Evolutionary conservation across 1,140 invertebrate genomes (phyloP), one percentile per base, ranked within the genome.

Genomic region (Cotesia typhae): DNA sequence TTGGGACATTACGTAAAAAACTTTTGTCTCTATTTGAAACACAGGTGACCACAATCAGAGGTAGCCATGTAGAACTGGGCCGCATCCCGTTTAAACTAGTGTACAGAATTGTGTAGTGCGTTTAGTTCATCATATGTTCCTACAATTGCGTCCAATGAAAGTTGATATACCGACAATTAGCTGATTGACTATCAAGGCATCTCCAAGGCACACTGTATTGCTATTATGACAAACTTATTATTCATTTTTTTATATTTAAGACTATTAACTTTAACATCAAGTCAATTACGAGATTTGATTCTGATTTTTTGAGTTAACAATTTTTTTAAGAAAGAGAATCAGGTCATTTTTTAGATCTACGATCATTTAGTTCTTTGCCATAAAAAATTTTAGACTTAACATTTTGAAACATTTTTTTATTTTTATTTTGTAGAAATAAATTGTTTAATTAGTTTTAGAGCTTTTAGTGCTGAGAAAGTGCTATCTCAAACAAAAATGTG

Each of bases 141-240:
- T 59, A 72, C 81, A 82, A 83, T 83, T 83, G 78, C 69, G 76
- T 76, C 78, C 81, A 83, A 83, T 83, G 81, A 83, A 83, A 83
- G 81, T 75, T 82, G 81, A 83, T 82, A 83, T 76, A 77, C 74
- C 59, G 80, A 77, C 80, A 83, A 83, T 83, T 83, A 83, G 79
- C 80, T 82, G 77, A 80, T 83, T 83, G 81, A 76, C 74, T 78
- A 75, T 74, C 75, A 78, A 80, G 80, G 71, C 79, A 69, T 53
- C 66, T 53, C 52, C 41, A 37, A 65, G 37, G 63, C 63, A 51
- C 55, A 59, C 36, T 68, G 61, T 57, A 35, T 14, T 12, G 51
- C n/a, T 41, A 7, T 35, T n/a, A 0, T 5, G 37, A 55, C 38
- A 20, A 59, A 59, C 7, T 41, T 35, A 7, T 53, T 35, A 41